A percentile compares a stretch with the other conserved stretches of the same genome.
Evolutionary conservation across 2,888 invertebrate species (phyloP).

Genomic region (Arge pagana): DNA sequence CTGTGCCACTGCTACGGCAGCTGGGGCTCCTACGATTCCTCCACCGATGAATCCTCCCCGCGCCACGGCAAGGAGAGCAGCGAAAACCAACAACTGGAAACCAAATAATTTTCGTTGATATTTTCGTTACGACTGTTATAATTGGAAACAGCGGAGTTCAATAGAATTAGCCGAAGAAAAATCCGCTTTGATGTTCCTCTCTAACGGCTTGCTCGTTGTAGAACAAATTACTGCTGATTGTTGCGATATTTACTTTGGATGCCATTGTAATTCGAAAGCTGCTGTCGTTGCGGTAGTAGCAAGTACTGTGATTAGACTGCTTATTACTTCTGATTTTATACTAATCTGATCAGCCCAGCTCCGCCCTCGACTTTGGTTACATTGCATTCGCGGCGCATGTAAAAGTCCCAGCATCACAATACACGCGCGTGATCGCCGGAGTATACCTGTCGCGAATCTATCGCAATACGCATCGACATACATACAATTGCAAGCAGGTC

Average conservation of each 20-base stretch:
- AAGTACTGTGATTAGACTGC: constrained; percentile 11
- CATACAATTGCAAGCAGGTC: no score
- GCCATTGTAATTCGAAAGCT: constrained; percentile 34
- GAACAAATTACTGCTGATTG: no score
- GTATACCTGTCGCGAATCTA: constrained; percentile 14
- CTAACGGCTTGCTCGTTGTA: no score
- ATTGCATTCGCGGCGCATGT: constrained; percentile 1
- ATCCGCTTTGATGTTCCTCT: no score
- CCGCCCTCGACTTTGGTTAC: constrained; percentile 29
- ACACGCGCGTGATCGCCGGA: constrained; percentile 7
- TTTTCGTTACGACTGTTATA: not conserved
- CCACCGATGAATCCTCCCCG: constrained; percentile 40
- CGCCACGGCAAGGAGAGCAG: constrained; percentile 39
- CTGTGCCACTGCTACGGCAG: constrained; percentile 42
- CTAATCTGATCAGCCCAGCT: constrained; percentile 24
- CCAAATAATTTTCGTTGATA: no score
- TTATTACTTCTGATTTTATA: constrained; percentile 34
- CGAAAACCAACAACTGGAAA: constrained; percentile 39
- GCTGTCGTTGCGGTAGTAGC: constrained; percentile 6
- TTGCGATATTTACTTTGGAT: constrained; percentile 41
- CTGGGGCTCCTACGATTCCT: constrained; percentile 31
- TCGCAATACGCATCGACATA: constrained; percentile 17
- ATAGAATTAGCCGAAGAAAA: not conserved
- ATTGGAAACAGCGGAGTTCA: constrained; percentile 13
- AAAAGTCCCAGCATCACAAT: constrained; percentile 11